Evolutionary conservation across 2,888 invertebrate genomes (phyloP), one percentile per base, ranked within the genome.

Genomic region (Rotaria magnacalcarata): DNA sequence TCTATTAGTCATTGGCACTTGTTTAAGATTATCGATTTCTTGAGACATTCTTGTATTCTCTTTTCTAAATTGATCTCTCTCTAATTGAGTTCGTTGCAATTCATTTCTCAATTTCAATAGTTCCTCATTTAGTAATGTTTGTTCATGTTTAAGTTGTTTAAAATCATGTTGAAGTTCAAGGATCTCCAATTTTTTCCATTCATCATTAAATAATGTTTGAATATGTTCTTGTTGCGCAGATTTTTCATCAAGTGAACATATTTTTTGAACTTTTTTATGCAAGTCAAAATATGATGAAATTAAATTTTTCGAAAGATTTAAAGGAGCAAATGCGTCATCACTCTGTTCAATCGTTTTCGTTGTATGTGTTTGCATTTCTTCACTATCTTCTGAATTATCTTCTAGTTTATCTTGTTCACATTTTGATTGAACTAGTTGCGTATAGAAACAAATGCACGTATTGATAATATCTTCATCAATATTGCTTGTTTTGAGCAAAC

Each of bases 131-230:
- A 85, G 50, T 47, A 6, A 47, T 21, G 47, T 6, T 14, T 60
- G 34, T 19, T 56, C 84, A 8, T 47, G 27, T 58, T 84, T 85
- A 6, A 85, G 11, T 47, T 58, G 84, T 85, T 85, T 84, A 84
- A 84, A 60, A 84, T 85, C 75, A 50, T 27, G 27, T 47, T 84
- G 58, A 7, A 85, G 34, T 52, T 85, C 60, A 19, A 85, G 2
- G 21, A 27, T 58, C 6, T 85, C 84, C 6, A 58, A n/a, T 47
- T 50, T 85, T 34, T 67, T 34, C 67, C 67, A 67, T 41, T 67
- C 67, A 0, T 16, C 34, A 16, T 67, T 27, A 19, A 34, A 67
- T 67, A 67, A 19, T 16, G 14, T 5, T 19, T 67, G 67, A 41
- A 67, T 27, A 16, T 34, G 19, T 14, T 41, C 19, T 34, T 3